Base-by-base conservation (phyloP, 2,888 invertebrate genomes). In the Gymnocheta viridis region DNA sequence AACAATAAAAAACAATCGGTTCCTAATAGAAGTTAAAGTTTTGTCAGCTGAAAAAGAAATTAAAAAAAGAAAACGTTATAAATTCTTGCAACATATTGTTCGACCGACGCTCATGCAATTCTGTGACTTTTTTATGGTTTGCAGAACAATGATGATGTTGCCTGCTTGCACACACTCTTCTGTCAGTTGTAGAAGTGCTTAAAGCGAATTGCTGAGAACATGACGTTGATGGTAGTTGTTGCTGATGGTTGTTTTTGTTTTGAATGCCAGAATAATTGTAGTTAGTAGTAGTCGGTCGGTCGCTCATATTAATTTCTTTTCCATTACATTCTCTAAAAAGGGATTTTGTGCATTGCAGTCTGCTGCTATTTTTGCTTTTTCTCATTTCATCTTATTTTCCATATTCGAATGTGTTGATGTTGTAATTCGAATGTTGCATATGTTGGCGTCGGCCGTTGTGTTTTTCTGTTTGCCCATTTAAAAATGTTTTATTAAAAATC, bases 401-500 rank as follows among this genome's bases (percentile, higher is more conserved):
- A 14, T 12, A 12, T 10, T 29, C 17, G 17, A 5, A n/a, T n/a
- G n/a, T n/a, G n/a, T n/a, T n/a, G n/a, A n/a, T n/a, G n/a, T n/a
- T n/a, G n/a, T 32, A 27, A 5, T 22, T 69, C 27, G 35, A 60
- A 51, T 69, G 77, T 67, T 77, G 47, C 66, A 54, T 32, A 49
- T 58, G 35, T 35, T 27, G 14, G 6, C n/a, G 9, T 38, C 56
- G 2, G 12, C 7, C 7, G 44, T 29, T 58, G n/a, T 58, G 54
- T 10, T 58, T 70, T 88, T 89, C 73, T 85, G 89, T 69, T 85
- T 85, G 86, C 90, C 90, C 86, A 85, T 76, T 88, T 72, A 12
- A 86, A 88, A 85, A 89, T 89, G 90, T 90, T 88, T 88, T 88
- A 89, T 89, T 89, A 86, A 90, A 78, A 90, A 90, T 90, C 85